Percentiles rank a stretch among this genome's conserved stretches.
These are phyloP conservation scores for Rhynchotus rufescens DNA, from an alignment of 2,797 vertebrate species.

Conservation along the genomic window DNA sequence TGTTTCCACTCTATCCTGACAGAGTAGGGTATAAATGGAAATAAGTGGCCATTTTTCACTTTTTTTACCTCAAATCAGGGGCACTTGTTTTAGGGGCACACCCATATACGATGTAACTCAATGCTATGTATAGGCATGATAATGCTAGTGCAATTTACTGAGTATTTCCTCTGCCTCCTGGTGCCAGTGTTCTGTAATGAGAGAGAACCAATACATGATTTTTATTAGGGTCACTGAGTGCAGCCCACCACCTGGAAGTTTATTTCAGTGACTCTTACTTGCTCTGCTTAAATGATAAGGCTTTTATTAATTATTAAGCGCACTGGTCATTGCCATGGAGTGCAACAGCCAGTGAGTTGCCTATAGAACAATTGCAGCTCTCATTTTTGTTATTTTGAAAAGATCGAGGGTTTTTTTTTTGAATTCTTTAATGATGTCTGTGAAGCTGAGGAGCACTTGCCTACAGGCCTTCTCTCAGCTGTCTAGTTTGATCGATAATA, in stretches of 20 bases:
- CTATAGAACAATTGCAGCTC: background rate
- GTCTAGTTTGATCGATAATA: background rate
- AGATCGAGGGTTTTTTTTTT: background rate
- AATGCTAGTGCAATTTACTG: background rate
- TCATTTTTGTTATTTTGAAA: background rate
- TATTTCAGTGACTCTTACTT: background rate
- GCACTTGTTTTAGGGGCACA: background rate
- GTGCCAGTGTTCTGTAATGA: background rate
- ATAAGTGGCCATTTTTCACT: background rate
- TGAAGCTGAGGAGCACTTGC: background rate
- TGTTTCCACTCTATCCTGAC: background rate
- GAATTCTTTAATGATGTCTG: background rate
- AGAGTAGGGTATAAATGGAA: background rate
- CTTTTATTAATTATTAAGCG: background rate
- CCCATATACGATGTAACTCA: background rate
- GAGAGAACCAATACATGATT: background rate
- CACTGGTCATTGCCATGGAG: background rate
- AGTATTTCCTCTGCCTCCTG: background rate
- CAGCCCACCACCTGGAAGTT: fast-evolving
- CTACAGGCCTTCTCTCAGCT: slow-evolving; percentile 6
- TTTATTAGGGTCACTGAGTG: background rate
- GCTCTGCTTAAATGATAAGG: background rate
- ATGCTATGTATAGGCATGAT: background rate
- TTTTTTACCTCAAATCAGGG: background rate
- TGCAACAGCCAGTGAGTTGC: background rate